These are phyloP conservation scores for Plotosus lineatus DNA, from an alignment of 2,113 vertebrate genomes.

Conservation along the genomic window DNA sequence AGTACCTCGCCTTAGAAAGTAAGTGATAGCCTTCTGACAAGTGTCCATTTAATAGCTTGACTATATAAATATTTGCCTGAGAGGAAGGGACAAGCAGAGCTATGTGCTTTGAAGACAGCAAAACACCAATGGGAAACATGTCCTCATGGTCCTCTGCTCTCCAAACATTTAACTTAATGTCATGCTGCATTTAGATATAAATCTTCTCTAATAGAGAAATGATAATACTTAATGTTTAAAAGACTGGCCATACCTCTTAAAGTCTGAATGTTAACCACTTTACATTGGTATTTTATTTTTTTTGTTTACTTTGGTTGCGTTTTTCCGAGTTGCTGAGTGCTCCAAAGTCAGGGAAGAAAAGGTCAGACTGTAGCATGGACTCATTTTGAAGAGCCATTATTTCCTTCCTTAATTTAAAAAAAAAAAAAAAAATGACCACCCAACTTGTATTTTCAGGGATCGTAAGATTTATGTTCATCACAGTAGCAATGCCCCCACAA, in stretches of 20 bases:
- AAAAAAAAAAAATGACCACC: no score
- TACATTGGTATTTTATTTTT: conserved; percentile 56
- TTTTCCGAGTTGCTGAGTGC: conserved; percentile 25
- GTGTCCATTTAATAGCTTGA: conserved; percentile 62
- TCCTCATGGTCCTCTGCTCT: conserved; percentile 53
- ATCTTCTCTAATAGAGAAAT: conserved; percentile 65
- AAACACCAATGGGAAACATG: conserved; percentile 50
- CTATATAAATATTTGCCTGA: conserved; percentile 73
- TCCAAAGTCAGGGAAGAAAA: conserved; percentile 19
- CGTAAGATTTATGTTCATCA: conserved; percentile 6
- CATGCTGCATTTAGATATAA: conserved; percentile 70
- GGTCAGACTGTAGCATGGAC: conserved; percentile 8
- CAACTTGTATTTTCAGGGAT: not conserved
- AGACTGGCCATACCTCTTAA: conserved; percentile 54
- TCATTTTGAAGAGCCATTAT: not conserved
- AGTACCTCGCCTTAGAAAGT: conserved; percentile 45
- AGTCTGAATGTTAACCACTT: conserved; percentile 59
- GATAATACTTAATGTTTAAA: conserved; percentile 71
- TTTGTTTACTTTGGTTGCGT: conserved; percentile 49
- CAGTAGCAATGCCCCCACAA: no score
- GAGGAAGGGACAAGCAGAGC: conserved; percentile 40
- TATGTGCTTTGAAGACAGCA: conserved; percentile 39
- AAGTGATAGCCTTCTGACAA: conserved; percentile 59
- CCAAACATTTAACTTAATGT: conserved; percentile 70
- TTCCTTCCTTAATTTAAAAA: not conserved